Conservation (phyloP, 2,797 vertebrate species). For the Mastacembelus armatus region DNA sequence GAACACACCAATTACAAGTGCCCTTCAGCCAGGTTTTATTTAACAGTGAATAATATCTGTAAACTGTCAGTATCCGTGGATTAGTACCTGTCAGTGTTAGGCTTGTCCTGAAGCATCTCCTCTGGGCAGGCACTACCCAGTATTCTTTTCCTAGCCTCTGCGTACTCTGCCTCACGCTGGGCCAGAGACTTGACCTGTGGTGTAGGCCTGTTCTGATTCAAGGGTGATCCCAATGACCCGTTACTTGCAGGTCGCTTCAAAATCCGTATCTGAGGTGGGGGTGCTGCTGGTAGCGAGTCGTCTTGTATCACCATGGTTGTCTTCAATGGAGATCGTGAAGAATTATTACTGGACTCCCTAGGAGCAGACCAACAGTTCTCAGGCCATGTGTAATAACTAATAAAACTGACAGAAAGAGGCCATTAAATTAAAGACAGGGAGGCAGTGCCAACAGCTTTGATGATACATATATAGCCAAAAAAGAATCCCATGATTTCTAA, state of each 20-base stretch:
- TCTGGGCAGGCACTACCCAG: constrained; percentile 95
- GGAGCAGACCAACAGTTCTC: constrained; percentile 12
- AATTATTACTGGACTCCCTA: constrained; percentile 87
- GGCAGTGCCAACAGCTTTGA: not conserved
- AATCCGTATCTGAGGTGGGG: constrained; percentile 96
- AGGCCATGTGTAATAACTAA: not conserved
- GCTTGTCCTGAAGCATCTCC: constrained; percentile 92
- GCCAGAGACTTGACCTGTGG: constrained; percentile 95
- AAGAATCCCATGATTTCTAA: not conserved
- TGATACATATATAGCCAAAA: not conserved
- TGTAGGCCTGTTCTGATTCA: constrained; percentile 86
- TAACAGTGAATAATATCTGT: not conserved
- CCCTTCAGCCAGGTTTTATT: not conserved
- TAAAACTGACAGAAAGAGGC: constrained; percentile 1
- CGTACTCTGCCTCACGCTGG: constrained; percentile 96
- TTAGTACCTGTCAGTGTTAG: constrained; percentile 86
- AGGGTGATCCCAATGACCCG: constrained; percentile 87
- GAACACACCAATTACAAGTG: not conserved
- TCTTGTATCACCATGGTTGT: constrained; percentile 96
- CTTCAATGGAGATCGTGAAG: constrained; percentile 85
- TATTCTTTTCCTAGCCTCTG: constrained; percentile 95
- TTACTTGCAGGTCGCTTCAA: constrained; percentile 95
- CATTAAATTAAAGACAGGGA: not conserved
- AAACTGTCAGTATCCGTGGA: not conserved
- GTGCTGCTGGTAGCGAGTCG: constrained; percentile 89